Base-by-base conservation (phyloP, 2,797 vertebrate genomes). In the Xiphorhynchus erythropygius region DNA sequence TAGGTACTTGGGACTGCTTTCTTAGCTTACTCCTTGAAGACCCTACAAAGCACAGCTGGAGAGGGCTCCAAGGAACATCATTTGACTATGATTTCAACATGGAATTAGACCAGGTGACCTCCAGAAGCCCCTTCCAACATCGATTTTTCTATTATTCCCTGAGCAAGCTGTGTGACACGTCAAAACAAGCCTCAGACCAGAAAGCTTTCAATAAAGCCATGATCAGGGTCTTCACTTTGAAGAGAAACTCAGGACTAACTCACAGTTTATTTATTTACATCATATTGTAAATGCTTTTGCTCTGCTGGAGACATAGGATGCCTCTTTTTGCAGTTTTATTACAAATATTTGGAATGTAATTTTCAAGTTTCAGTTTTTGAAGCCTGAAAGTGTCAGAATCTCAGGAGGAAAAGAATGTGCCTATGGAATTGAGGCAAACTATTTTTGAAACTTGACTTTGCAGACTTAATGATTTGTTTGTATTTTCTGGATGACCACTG, bases 341-440 rank as follows among this genome's bases (percentile, higher is more conserved):
- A 63, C 42, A 75, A 77, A 42, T 73, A 88, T 39, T 75, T 74
- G 21, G n/a, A 52, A 68, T 30, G 7, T 42, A 23, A 52, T 70
- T 94, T 89, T 78, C 16, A 88, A 75, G 28, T 68, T 62, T 81
- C 64, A 62, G 7, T 69, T 89, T 79, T 27, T 84, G 69, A 81
- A 90, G 24, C 37, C 41, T 64, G 17, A 18, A 93, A 71, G 10
- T 49, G 59, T 90, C 23, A 53, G 25, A 59, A 76, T 84, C 75
- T 82, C 33, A 42, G 30, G 39, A 81, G 50, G 64, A 86, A 84
- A 56, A 44, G 2, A 44, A 69, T 59, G 18, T 30, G 39, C 32
- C 47, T 52, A 11, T 50, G 44, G 13, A 24, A 55, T 7, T 27
- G 15, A 50, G 37, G 28, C 13, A 84, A 93, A 82, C 28, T 64